These are phyloP conservation scores for Galbula dea DNA, from an alignment of 2,113 vertebrate genomes.

Conservation along the genomic window DNA sequence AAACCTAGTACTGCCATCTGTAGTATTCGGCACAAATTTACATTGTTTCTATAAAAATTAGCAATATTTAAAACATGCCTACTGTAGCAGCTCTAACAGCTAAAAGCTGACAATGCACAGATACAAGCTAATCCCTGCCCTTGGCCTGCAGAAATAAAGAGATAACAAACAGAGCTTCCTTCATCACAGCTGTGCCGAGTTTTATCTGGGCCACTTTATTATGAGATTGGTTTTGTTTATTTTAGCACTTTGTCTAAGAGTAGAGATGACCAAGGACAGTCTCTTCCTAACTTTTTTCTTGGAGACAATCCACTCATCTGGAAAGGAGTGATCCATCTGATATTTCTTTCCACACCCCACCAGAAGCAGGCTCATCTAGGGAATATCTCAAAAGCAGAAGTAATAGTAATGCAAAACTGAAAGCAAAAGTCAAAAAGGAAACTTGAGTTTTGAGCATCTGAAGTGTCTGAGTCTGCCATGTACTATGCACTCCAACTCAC, in stretches of 20 bases:
- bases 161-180: background rate
- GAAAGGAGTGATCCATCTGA: background rate
- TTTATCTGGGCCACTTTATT: background rate
- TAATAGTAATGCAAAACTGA: background rate
- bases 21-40: too few relatives aligned
- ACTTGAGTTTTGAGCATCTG: background rate
- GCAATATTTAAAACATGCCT: accelerated
- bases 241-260: background rate
- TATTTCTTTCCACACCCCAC: accelerated
- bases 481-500: background rate
- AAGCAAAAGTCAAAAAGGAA: background rate
- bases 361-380: too few relatives aligned
- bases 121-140: accelerated
- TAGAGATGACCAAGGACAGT: background rate
- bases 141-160: background rate
- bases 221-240: background rate
- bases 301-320: too few relatives aligned
- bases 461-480: background rate
- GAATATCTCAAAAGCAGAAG: background rate
- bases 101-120: background rate
- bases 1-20: background rate
- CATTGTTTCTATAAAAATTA: background rate
- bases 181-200: background rate
- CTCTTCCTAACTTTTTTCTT: background rate
- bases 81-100: too few relatives aligned